phyloP scores from a whole-genome alignment of 1,140 invertebrate species.

The Rhyacophila brunnea region DNA sequence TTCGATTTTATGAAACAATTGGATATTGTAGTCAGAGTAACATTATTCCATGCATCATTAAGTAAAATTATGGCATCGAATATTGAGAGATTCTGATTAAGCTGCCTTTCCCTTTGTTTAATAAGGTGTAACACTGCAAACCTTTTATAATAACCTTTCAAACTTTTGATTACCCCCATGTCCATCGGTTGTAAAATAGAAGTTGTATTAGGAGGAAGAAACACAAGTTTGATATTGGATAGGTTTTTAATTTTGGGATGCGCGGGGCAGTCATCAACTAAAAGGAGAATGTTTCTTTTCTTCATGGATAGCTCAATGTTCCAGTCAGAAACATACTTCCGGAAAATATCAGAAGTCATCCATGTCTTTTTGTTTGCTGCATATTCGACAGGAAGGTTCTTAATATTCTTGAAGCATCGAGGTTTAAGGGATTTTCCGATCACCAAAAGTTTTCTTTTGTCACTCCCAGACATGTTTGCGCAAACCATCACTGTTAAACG shows the following conservation, averaged over 20 bases:
- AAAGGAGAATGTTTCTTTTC: conserved; percentile 26
- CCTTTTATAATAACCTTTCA: conserved; percentile 32
- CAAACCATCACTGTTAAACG: too few relatives aligned
- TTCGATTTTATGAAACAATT: not conserved
- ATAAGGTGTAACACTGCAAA: too few relatives aligned
- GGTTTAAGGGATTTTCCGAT: conserved; percentile 8
- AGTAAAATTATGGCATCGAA: not conserved
- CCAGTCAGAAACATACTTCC: conserved; percentile 18
- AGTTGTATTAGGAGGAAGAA: conserved; percentile 33
- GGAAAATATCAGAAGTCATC: conserved; percentile 29
- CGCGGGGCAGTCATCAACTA: conserved; percentile 34
- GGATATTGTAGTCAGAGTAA: not conserved
- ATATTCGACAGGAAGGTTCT: conserved; percentile 27
- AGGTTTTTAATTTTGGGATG: conserved; percentile 26
- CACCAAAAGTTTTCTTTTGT: too few relatives aligned
- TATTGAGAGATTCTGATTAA: not conserved
- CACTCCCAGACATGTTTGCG: too few relatives aligned
- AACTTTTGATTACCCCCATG: conserved; percentile 31
- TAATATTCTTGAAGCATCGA: conserved; percentile 14
- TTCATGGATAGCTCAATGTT: conserved; percentile 18
- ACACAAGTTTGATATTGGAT: conserved; percentile 28
- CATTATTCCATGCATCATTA: conserved; percentile 4
- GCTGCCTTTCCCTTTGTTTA: too few relatives aligned
- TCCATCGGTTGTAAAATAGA: conserved; percentile 33
- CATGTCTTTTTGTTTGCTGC: conserved; percentile 23